phyloP scores from a whole-genome alignment of 2,888 invertebrate species.

The Dryobota labecula region DNA sequence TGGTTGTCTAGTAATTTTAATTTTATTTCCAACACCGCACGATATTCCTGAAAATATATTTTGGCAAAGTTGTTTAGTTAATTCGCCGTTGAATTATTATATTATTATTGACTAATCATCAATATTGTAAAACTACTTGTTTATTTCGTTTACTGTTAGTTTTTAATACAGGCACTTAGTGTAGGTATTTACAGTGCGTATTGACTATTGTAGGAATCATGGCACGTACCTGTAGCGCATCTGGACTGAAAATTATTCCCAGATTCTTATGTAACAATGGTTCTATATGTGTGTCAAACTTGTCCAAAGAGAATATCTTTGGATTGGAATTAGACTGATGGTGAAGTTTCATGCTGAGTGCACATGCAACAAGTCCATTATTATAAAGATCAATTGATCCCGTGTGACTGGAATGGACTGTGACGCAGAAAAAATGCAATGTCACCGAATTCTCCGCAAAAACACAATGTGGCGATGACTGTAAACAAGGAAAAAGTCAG shows the following conservation, averaged over 20 bases:
- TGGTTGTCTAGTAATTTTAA: conserved; percentile 83
- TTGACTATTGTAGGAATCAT: background rate
- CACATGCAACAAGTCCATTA: conserved; percentile 85
- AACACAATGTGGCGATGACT: conserved; percentile 86
- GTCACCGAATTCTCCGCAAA: conserved; percentile 86
- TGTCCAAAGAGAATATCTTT: conserved; percentile 84
- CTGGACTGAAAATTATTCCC: conserved; percentile 84
- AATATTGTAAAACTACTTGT: background rate
- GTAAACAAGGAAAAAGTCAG: conserved; percentile 64
- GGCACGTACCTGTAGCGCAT: conserved; percentile 78
- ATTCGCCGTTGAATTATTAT: background rate
- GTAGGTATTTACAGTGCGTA: too few relatives aligned
- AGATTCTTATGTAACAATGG: conserved; percentile 84
- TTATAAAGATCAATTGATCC: conserved; percentile 84
- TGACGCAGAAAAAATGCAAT: conserved; percentile 84
- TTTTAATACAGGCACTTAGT: background rate
- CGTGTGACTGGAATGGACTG: conserved; percentile 78
- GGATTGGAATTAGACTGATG: conserved; percentile 80
- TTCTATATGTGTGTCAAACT: conserved; percentile 84
- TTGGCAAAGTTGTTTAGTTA: background rate
- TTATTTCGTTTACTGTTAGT: background rate
- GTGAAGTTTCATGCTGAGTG: conserved; percentile 80
- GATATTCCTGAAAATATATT: conserved; percentile 80
- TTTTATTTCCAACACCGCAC: conserved; percentile 85
- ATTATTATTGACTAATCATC: background rate